Evolutionary conservation across 2,113 vertebrate genomes (phyloP).

Genomic region (Galbula dea): DNA sequence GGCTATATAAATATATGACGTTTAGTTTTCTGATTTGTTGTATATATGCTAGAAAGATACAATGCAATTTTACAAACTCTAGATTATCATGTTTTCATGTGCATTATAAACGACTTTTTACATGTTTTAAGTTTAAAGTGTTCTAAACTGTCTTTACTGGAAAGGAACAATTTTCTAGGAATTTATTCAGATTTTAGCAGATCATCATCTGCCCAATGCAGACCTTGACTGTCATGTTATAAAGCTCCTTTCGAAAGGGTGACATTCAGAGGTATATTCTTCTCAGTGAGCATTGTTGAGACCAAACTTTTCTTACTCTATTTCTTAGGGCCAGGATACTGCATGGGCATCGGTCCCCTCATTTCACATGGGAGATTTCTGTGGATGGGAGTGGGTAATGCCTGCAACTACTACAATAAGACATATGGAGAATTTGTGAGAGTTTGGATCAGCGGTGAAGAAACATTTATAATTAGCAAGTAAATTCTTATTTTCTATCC

Average conservation of each 20-base stretch:
- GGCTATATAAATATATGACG: background rate
- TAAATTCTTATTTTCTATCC: slow-evolving; percentile 59
- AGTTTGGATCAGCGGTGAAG: slow-evolving; percentile 93
- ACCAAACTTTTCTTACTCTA: background rate
- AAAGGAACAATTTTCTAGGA: background rate
- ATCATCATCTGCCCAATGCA: no score
- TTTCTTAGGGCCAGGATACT: slow-evolving; percentile 84
- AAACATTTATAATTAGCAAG: slow-evolving; percentile 94
- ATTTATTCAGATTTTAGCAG: background rate
- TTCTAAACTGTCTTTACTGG: background rate
- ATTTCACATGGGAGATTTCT: slow-evolving; percentile 87
- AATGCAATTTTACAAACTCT: background rate
- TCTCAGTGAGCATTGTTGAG: background rate
- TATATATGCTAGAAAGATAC: background rate
- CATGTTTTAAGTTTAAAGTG: background rate
- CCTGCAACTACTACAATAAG: slow-evolving; percentile 92
- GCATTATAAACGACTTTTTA: background rate
- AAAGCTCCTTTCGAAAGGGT: background rate
- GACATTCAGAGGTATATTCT: background rate
- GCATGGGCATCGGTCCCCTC: slow-evolving; percentile 87
- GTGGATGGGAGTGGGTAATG: slow-evolving; percentile 90
- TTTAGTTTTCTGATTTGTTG: background rate
- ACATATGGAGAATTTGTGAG: slow-evolving; percentile 89
- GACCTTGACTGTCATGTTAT: background rate
- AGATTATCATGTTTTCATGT: background rate